These are phyloP conservation scores for Brachionus rotundiformis DNA, from an alignment of 1,140 invertebrate genomes.

Conservation along the genomic window DNA sequence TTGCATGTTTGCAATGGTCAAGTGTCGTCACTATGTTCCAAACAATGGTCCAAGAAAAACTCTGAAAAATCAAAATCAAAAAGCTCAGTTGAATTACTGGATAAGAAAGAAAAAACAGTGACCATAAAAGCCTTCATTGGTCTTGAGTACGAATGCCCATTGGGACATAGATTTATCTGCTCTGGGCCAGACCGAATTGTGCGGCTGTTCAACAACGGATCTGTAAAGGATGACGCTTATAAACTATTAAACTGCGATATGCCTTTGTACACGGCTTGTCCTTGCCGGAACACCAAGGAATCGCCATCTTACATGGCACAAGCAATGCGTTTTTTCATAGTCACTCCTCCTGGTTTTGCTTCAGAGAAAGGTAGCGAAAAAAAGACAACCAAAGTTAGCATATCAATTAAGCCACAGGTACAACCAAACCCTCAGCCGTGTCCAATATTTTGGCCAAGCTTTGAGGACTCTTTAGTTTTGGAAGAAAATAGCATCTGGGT, in stretches of 20 bases:
- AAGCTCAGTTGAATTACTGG: background rate
- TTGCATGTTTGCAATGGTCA: conserved; percentile 64
- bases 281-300: conserved; percentile 71
- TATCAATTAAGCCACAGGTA: conserved; percentile 78
- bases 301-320: conserved; percentile 70
- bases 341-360: conserved; percentile 85
- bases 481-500: conserved; percentile 87
- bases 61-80: conserved; percentile 67
- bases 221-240: conserved; percentile 80
- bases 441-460: conserved; percentile 75
- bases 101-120: conserved; percentile 39
- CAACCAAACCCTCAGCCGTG: conserved; percentile 77
- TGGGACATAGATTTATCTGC: conserved; percentile 92
- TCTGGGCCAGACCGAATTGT: conserved; percentile 82
- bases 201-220: conserved; percentile 73
- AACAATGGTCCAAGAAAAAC: conserved; percentile 25
- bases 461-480: conserved; percentile 74
- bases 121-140: conserved; percentile 92
- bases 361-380: conserved; percentile 68
- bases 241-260: conserved; percentile 81
- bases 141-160: conserved; percentile 91
- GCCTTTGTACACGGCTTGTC: conserved; percentile 84
- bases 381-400: conserved; percentile 53
- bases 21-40: background rate
- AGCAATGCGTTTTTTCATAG: conserved; percentile 86